Evolutionary conservation across 2,888 invertebrate genomes (phyloP), one percentile per base, ranked within the genome.

Genomic region (Drosophila conformis): DNA sequence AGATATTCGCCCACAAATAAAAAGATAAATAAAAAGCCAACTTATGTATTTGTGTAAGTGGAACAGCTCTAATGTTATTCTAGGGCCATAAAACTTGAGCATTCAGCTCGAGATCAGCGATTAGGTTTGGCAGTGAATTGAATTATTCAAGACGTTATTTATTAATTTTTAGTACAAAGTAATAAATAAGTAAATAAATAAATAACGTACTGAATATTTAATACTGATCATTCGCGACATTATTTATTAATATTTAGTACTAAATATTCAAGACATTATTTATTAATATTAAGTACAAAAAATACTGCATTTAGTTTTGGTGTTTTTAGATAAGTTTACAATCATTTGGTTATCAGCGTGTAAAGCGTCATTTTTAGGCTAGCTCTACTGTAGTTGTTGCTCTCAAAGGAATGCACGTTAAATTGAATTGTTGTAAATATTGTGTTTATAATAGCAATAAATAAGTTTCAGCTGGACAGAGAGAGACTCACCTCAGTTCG

Each of bases 51-150:
- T 79, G 81, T 86, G 81, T 83, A 88, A 86, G 71, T 85, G 84
- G 84, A 76, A 83, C 88, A 82, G 68, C 69, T 54, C 65, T 71
- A 77, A 74, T 74, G 73, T 74, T 82, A 80, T 87, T 77, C 80
- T 82, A 67, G 83, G 75, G 77, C 73, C 85, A 84, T 81, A 81
- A 86, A 79, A 70, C 58, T 77, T 53, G 10, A 31, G 67, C 67
- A 67, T 48, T 58, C 58, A 54, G 40, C 48, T 27, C 33, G 25
- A 57, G 60, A 77, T 76, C 69, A 40, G 58, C 66, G 73, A 66
- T 73, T 58, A 60, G 56, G 62, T 67, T 60, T 68, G 36, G 11
- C 52, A 64, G 36, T 21, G 53, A 57, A 49, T 70, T 83, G 80
- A 80, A 87, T 87, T 71, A 85, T 84, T 84, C 85, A 82, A 58